Evolutionary conservation across 1,140 invertebrate species (phyloP), one percentile per base, ranked within the genome.

Genomic region (Drosophila orena): DNA sequence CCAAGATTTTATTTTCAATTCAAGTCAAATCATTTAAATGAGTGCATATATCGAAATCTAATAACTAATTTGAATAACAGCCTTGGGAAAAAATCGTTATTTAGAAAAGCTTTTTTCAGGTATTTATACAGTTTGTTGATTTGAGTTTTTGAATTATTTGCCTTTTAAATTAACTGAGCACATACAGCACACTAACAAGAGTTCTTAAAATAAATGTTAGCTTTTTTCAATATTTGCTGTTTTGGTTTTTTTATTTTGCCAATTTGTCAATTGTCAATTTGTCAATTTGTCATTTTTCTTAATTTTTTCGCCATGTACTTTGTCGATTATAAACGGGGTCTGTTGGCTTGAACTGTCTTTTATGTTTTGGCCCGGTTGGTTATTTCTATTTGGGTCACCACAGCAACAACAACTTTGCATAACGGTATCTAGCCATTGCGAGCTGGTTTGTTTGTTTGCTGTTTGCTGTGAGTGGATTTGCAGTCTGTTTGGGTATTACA

Each of bases 301-400:
- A 14, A 15, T 27, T 49, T 42, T 52, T 43, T 22, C 37, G 46
- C 38, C 40, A 50, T 65, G 57, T 56, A 46, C 75, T 64, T 62
- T 43, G 81, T 46, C 52, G 59, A 59, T 85, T 85, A 70, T 56
- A 85, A 79, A 74, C 81, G 47, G 50, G 53, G 81, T 64, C 79
- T 60, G 47, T 55, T 72, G 61, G 49, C 60, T 55, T 76, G 70
- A 62, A 62, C 38, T 49, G 47, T 74, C 37, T 71, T 73, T 40
- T 64, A 24, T 44, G 47, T 70, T 69, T 73, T 55, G 53, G 60
- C 66, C 77, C 43, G 55, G 60, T 71, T 70, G 74, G 71, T 86
- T 72, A 70, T 74, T 77, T 78, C 46, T 86, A 86, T 86, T 81
- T 86, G 58, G 81, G 81, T 81, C 72, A 77, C 62, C 74, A 70